These are phyloP conservation scores for Anoplophora glabripennis DNA, from an alignment of 1,140 invertebrate genomes.

Conservation along the genomic window DNA sequence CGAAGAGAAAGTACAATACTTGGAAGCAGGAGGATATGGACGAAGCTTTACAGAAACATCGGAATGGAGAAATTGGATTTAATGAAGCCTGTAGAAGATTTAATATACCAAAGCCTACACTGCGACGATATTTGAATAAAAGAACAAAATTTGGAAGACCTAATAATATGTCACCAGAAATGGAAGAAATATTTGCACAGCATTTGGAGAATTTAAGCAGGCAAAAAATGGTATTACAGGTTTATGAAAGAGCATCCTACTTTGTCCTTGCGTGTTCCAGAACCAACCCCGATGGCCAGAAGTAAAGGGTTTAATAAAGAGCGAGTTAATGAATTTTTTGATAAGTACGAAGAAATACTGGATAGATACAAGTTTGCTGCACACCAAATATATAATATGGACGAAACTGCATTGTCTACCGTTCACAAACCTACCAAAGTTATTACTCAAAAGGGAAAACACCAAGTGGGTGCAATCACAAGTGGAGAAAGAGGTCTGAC, in stretches of 20 bases:
- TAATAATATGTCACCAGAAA: too few relatives aligned
- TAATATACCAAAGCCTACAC: too few relatives aligned
- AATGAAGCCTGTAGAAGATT: too few relatives aligned
- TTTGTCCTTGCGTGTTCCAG: conserved; percentile 31
- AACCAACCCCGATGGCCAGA: conserved; percentile 31
- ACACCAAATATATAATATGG: conserved; percentile 48
- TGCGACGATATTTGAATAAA: too few relatives aligned
- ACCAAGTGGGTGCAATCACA: conserved; percentile 47
- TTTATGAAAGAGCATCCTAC: conserved; percentile 33
- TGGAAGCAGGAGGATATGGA: too few relatives aligned
- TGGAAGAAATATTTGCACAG: too few relatives aligned
- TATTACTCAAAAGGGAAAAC: conserved; percentile 31
- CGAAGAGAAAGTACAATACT: too few relatives aligned
- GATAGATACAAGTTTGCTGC: conserved; percentile 28
- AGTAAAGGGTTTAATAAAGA: conserved; percentile 35
- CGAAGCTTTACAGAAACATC: too few relatives aligned
- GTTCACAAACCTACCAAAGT: conserved; percentile 15
- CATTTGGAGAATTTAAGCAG: too few relatives aligned
- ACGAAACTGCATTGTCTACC: conserved; percentile 39
- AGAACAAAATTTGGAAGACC: too few relatives aligned
- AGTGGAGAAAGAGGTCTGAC: too few relatives aligned
- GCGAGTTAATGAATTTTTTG: conserved; percentile 34
- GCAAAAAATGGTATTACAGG: conserved; percentile 12
- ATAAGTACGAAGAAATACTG: conserved; percentile 27
- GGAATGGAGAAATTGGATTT: too few relatives aligned